phyloP scores from a whole-genome alignment of 2,888 invertebrate genomes.

The Stictocephala bisonia region DNA sequence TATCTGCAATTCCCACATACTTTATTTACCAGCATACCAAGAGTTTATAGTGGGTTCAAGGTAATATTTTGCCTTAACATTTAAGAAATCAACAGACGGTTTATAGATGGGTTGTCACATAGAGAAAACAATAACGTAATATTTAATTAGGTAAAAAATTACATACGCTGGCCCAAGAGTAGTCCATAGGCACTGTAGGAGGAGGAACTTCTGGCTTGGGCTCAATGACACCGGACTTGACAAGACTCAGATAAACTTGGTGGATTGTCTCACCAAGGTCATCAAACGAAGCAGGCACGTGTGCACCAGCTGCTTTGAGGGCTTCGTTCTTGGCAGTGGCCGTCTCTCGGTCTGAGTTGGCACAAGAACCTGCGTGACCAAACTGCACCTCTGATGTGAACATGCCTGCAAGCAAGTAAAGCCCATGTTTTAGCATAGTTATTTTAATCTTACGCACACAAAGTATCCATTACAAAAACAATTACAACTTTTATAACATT shows the following conservation, averaged over 20 bases:
- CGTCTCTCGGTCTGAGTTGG: constrained; percentile 93
- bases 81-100: no score
- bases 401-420: constrained; percentile 70
- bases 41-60: no score
- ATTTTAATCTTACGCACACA: no score
- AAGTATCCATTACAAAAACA: no score
- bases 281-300: constrained; percentile 95
- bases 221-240: constrained; percentile 83
- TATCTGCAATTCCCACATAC: no score
- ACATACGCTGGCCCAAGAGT: constrained; percentile 91
- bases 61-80: no score
- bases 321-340: constrained; percentile 93
- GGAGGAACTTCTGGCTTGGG: constrained; percentile 94
- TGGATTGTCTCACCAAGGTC: constrained; percentile 84
- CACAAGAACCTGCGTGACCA: constrained; percentile 99
- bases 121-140: no score
- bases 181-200: constrained; percentile 99
- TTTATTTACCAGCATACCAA: no score
- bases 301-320: constrained; percentile 83
- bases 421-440: no score
- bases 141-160: no score
- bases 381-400: constrained; percentile 94
- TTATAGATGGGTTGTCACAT: no score
- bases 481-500: no score
- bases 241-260: constrained; percentile 80